A percentile compares a stretch with the other conserved stretches of the same genome.
These are phyloP conservation scores for Volucella inflata DNA, from an alignment of 2,888 invertebrate species.

Conservation along the genomic window DNA sequence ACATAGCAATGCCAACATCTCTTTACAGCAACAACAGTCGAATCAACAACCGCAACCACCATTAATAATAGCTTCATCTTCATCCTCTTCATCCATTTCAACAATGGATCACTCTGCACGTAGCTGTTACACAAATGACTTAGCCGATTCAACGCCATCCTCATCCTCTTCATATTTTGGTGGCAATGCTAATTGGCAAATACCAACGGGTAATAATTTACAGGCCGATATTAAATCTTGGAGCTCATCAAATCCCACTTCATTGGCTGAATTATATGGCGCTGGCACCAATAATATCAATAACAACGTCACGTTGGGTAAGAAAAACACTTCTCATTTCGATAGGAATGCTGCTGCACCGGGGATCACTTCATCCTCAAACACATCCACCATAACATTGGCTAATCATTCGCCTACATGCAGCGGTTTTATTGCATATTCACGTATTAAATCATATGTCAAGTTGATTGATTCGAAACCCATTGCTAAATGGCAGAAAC, in stretches of 20 bases:
- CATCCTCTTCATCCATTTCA: conserved; percentile 67
- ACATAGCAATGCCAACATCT: conserved; percentile 24
- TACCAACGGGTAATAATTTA: conserved; percentile 75
- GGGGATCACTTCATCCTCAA: conserved; percentile 20
- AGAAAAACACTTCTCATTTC: conserved; percentile 69
- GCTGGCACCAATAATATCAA: conserved; percentile 65
- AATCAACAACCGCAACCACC: conserved; percentile 64
- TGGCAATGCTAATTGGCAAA: conserved; percentile 77
- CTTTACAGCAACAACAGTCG: conserved; percentile 51
- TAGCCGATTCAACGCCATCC: conserved; percentile 64
- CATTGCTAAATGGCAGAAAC: conserved; percentile 48
- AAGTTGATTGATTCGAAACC: conserved; percentile 61
- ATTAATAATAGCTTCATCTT: conserved; percentile 59
- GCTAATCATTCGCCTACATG: conserved; percentile 79
- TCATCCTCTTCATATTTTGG: conserved; percentile 73
- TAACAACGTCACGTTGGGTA: conserved; percentile 52
- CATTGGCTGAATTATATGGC: conserved; percentile 78
- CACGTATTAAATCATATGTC: conserved; percentile 77
- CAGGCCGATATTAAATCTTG: conserved; percentile 77
- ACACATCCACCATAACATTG: conserved; percentile 76
- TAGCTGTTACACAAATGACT: conserved; percentile 60
- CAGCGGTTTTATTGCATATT: conserved; percentile 79
- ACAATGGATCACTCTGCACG: conserved; percentile 72
- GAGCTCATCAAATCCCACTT: conserved; percentile 77
- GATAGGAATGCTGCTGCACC: conserved; percentile 53